phyloP scores from a whole-genome alignment of 2,113 vertebrate species.

The Nettapus auritus region DNA sequence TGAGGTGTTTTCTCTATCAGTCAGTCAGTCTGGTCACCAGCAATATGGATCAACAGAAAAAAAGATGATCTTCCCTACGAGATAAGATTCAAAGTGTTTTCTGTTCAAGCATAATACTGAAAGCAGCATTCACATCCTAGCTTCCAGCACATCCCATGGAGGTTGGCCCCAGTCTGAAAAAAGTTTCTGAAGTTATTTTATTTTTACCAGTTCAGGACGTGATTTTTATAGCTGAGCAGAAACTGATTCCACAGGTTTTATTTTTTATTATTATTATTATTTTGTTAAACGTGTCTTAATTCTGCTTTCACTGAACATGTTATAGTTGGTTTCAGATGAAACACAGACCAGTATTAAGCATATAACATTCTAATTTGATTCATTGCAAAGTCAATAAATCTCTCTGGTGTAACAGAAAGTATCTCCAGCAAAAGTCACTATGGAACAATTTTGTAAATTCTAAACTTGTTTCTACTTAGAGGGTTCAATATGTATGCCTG shows the following conservation, averaged over 20 bases:
- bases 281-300: background rate
- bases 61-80: background rate
- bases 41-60: background rate
- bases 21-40: background rate
- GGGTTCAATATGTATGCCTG: background rate
- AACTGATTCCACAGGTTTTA: background rate
- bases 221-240: background rate
- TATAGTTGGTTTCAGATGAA: background rate
- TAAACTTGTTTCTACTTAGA: background rate
- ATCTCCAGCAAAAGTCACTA: background rate
- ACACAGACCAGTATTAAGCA: background rate
- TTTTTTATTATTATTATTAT: too few relatives aligned
- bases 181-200: background rate
- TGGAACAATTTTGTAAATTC: background rate
- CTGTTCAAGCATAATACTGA: background rate
- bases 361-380: background rate
- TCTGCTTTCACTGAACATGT: background rate
- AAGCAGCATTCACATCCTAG: background rate
- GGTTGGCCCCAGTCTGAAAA: background rate
- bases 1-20: background rate
- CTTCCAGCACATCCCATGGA: background rate
- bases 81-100: background rate
- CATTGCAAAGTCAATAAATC: background rate
- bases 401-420: background rate
- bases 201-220: background rate